Conservation (phyloP, 2,888 invertebrate species). For the Tortrix viridana region DNA sequence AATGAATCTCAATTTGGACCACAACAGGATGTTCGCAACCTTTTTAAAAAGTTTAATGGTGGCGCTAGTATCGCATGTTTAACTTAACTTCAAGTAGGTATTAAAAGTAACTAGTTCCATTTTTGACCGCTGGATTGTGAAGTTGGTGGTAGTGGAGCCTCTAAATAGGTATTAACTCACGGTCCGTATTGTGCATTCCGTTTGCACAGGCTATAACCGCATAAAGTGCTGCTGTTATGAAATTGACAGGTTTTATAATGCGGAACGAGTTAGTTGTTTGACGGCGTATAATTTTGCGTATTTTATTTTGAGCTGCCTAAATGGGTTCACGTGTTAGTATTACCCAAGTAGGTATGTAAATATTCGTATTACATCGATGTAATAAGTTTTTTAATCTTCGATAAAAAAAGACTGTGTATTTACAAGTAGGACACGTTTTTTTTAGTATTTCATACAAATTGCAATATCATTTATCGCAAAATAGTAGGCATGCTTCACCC, state of each 20-base stretch:
- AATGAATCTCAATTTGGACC: conserved; percentile 25
- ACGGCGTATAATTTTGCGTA: neutral
- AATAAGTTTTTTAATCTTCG: no score
- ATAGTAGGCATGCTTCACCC: no score
- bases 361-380: no score
- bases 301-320: neutral
- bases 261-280: conserved; percentile 4
- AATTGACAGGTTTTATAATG: conserved; percentile 12
- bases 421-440: no score
- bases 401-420: no score
- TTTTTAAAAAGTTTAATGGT: neutral
- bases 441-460: no score
- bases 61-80: neutral
- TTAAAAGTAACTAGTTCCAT: neutral
- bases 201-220: conserved; percentile 6
- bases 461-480: no score
- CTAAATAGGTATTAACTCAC: conserved; percentile 14
- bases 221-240: conserved; percentile 8
- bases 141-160: neutral
- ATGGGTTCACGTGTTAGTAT: neutral
- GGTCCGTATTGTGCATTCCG: conserved; percentile 17
- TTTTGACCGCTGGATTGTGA: neutral
- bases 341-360: no score
- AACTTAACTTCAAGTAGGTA: neutral
- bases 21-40: conserved; percentile 1